Base-by-base conservation (phyloP, 2,113 vertebrate species). In the Pionites leucogaster region DNA sequence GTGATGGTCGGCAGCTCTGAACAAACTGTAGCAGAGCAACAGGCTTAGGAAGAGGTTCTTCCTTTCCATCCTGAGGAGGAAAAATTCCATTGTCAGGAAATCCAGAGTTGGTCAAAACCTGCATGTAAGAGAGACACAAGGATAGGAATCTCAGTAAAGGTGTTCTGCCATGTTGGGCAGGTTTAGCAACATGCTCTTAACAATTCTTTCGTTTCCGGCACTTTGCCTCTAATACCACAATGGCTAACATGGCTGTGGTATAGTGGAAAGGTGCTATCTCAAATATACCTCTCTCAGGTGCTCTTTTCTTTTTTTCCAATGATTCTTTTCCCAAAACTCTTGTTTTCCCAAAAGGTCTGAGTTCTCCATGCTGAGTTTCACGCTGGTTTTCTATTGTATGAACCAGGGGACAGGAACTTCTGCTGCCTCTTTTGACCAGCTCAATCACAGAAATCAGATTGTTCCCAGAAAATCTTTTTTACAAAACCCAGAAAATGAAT, bases 21-120 rank as follows among this genome's bases (percentile, higher is more conserved):
- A 70, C 67, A 97, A 93, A 27, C 95, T 90, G 90, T 62, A 97
- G 96, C 96, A 97, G 67, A 98, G 93, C 71, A 98, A 52, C 15
- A 96, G 86, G 80, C 92, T 95, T 50, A 98, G 91, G 86, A 98
- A 80, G 29, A 98, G 53, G 37, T 71, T 97, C 67, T 82, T 92
- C 29, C 82, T 90, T 85, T 96, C 95, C 98, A 98, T 98, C 10
- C 35, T 52, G 62, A 42, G 68, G 59, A 86, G 63, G 59, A 84
- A 85, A 84, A 95, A 74, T 64, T n/a, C 72, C 64, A 85, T 50
- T 62, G 62, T 71, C 42, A 52, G 27, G 69, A 80, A 75, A 86
- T 49, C 27, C 44, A 25, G 41, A 75, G 55, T 6, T 0, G 3
- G 31, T 65, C 80, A 68, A 53, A 94, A 81, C 78, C 52, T 95